Conservation (phyloP, 2,888 invertebrate genomes). For the Artemia sinica region DNA sequence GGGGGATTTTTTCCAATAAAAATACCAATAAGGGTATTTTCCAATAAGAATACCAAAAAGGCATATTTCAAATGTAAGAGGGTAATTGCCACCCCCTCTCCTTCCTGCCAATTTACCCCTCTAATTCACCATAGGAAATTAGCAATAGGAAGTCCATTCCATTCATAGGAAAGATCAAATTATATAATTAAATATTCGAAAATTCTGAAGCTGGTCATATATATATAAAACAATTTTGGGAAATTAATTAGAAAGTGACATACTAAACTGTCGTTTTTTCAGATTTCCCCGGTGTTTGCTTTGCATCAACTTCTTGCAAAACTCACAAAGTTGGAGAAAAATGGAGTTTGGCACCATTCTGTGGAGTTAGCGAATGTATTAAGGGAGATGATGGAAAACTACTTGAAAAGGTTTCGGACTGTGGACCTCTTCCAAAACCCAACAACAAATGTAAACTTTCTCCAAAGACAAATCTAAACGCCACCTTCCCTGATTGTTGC, state of each 20-base stretch:
- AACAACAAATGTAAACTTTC: slow-evolving; percentile 70
- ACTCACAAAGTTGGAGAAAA: slow-evolving; percentile 66
- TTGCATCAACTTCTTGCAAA: slow-evolving; percentile 72
- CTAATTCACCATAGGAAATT: no score
- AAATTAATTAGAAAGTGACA: not conserved
- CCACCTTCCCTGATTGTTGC: slow-evolving; percentile 68
- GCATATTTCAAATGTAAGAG: no score
- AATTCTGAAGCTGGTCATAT: not conserved
- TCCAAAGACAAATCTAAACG: slow-evolving; percentile 75
- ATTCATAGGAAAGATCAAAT: no score
- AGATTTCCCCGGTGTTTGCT: slow-evolving; percentile 81
- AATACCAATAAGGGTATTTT: no score
- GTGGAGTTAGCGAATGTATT: slow-evolving; percentile 74
- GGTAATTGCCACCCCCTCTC: no score
- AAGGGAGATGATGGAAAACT: slow-evolving; percentile 34
- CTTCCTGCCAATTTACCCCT: no score
- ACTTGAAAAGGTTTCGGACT: slow-evolving; percentile 65
- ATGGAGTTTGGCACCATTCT: slow-evolving; percentile 75
- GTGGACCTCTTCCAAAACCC: slow-evolving; percentile 67
- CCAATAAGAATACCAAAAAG: no score
- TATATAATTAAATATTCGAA: no score
- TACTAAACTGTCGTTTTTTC: slow-evolving; percentile 27
- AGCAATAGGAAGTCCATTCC: no score
- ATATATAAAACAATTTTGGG: not conserved
- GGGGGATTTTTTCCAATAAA: no score